Evolutionary conservation across 1,140 invertebrate species (phyloP).

Genomic region (Mya arenaria): DNA sequence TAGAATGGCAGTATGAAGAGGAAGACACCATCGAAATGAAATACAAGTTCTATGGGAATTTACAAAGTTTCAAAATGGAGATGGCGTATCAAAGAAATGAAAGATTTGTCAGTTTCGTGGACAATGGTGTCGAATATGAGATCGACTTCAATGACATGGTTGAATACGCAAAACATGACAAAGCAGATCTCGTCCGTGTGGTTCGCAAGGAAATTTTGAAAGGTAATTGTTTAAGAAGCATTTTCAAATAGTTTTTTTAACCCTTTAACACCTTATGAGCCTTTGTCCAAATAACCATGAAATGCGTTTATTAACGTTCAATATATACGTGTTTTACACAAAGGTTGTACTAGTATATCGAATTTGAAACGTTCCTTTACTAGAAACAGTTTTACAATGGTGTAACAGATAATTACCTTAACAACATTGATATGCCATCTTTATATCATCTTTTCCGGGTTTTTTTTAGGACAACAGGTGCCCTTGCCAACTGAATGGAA

Average conservation of each 20-base stretch:
- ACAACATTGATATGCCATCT: too few species aligned
- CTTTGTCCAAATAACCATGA: too few species aligned
- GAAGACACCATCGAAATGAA: background rate
- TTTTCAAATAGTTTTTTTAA: too few species aligned
- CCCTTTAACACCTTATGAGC: too few species aligned
- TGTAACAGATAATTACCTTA: too few species aligned
- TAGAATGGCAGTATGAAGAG: slow-evolving; percentile 45
- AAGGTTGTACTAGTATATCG: too few species aligned
- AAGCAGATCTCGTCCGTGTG: background rate
- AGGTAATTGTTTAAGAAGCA: slow-evolving; percentile 2
- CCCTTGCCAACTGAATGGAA: slow-evolving; percentile 29
- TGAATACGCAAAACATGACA: slow-evolving; percentile 13
- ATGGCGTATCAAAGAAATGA: slow-evolving; percentile 21
- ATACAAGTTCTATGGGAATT: background rate
- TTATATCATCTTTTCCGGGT: too few species aligned
- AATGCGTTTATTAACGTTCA: too few species aligned
- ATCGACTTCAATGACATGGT: slow-evolving; percentile 33
- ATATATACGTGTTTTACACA: too few species aligned
- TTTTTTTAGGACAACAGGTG: too few species aligned
- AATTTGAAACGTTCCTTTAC: too few species aligned
- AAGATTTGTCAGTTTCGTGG: background rate
- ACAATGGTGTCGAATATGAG: background rate
- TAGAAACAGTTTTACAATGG: too few species aligned
- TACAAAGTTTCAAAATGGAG: slow-evolving; percentile 24
- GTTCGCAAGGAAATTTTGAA: slow-evolving; percentile 29